Conservation (phyloP, 2,888 invertebrate species). For the Arrhopalites spinosus region DNA sequence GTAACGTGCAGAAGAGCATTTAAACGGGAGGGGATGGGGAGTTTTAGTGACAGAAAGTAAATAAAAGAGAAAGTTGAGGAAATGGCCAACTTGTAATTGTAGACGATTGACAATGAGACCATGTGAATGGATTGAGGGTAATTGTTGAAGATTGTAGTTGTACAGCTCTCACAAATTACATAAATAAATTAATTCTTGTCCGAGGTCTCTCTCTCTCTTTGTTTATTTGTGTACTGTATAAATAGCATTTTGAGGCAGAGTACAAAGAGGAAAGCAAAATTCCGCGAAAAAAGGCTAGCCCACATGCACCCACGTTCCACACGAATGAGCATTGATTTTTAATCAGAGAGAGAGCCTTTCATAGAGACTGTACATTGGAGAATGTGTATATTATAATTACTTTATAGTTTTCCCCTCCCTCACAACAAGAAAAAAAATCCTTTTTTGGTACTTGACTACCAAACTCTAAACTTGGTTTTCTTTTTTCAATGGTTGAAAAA, state of each 20-base stretch:
- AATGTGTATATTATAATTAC: no score
- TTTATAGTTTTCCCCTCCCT: no score
- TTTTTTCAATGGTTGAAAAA: no score
- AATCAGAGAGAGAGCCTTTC: constrained; percentile 21
- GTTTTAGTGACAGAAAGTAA: no score
- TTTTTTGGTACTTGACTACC: no score
- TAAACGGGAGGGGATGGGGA: no score
- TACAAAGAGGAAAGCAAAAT: not conserved
- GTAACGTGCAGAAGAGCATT: no score
- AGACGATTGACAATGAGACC: not conserved
- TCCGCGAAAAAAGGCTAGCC: not conserved
- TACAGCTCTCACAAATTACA: constrained; percentile 4
- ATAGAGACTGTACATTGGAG: not conserved
- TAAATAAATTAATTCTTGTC: constrained; percentile 30
- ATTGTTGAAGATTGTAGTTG: not conserved
- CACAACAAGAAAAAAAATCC: no score
- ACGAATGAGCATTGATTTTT: constrained; percentile 36
- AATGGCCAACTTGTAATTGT: no score
- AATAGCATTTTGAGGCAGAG: not conserved
- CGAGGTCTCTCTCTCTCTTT: not conserved
- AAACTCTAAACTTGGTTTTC: no score
- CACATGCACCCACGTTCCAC: constrained; percentile 30
- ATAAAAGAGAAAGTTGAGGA: no score
- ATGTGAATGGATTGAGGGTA: not conserved
- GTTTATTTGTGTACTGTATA: not conserved